Evolutionary conservation across 2,888 invertebrate species (phyloP).

Genomic region (Trichopria drosophilae): DNA sequence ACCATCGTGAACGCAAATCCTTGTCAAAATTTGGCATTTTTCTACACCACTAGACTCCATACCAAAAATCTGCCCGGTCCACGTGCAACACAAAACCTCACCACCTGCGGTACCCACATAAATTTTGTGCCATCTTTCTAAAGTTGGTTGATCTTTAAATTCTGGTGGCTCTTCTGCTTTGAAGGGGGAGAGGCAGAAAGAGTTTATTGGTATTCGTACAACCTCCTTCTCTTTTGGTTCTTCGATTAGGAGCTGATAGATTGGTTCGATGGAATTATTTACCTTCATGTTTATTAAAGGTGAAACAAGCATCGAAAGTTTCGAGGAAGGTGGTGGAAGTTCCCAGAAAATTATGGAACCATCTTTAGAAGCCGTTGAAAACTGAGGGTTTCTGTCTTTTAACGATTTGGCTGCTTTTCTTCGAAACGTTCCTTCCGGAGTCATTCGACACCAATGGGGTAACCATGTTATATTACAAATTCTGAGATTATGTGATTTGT

Average conservation of each 20-base stretch:
- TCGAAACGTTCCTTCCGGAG: constrained; percentile 41
- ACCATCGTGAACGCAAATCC: constrained; percentile 70
- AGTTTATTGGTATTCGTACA: constrained; percentile 2
- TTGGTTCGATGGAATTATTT: constrained; percentile 37
- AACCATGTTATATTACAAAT: constrained; percentile 53
- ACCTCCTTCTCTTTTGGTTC: background rate
- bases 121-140: constrained; percentile 17
- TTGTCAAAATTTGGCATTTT: constrained; percentile 47
- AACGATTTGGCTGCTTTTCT: constrained; percentile 27
- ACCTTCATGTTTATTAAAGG: constrained; percentile 48
- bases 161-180: constrained; percentile 16
- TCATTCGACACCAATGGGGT: constrained; percentile 38
- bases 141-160: background rate
- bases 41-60: constrained; percentile 67
- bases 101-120: constrained; percentile 46
- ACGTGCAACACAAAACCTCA: constrained; percentile 58
- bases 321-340: constrained; percentile 34
- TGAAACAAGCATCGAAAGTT: constrained; percentile 15
- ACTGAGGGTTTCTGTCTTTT: constrained; percentile 40
- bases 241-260: constrained; percentile 13
- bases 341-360: constrained; percentile 54
- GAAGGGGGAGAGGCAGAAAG: constrained; percentile 35
- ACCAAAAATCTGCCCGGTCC: constrained; percentile 70
- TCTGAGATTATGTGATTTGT: constrained; percentile 43
- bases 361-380: constrained; percentile 51